Base-by-base conservation (phyloP, 2,888 invertebrate species). In the Stenotaenia linearis region DNA sequence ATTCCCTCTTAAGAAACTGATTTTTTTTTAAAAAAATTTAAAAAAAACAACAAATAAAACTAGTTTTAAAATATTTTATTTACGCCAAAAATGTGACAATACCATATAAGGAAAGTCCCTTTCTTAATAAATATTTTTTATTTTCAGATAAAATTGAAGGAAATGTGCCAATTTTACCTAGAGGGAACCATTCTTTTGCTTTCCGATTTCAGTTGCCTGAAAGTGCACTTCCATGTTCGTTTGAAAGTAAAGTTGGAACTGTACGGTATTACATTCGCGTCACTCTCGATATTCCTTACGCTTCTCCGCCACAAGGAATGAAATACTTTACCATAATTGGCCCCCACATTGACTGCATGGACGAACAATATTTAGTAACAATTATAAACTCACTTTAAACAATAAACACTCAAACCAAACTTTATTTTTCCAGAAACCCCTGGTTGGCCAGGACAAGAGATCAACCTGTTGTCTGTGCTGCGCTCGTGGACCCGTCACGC, bases 301-400 rank as follows among this genome's bases (percentile, higher is more conserved):
- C 92, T 1, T 92, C 92, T 78, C 92, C 92, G 0, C 92, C 92
- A 0, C 92, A 92, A 85, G 92, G 92, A 12, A 91, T 92, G 88
- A 92, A 92, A 85, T 92, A 93, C 85, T 93, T 93, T 85, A 92
- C 92, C 1, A 88, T 93, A 75, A 91, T 93, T 82, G 92, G 92
- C 1, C 92, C 92, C 15, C 91, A 92, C 84, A 91, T 92, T 83
- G 92, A 93, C 86, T 92, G 92, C 85, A 92, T 92, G 92, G 92
- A 93, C 82, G 92, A 92, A 84, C 91, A 92, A 84, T 92, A 92
- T 85, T 86, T 92, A 88, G 92, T 92, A 85, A 88, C 88, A 7
- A 21, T n/a, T n/a, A n/a, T n/a, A n/a, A n/a, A n/a, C n/a, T n/a
- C n/a, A n/a, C n/a, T n/a, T n/a, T n/a, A n/a, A n/a, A 45, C 18